Percentiles rank a stretch among this genome's conserved stretches.
Conservation (phyloP, 2,113 vertebrate species). For the Hyperoodon ampullatus region DNA sequence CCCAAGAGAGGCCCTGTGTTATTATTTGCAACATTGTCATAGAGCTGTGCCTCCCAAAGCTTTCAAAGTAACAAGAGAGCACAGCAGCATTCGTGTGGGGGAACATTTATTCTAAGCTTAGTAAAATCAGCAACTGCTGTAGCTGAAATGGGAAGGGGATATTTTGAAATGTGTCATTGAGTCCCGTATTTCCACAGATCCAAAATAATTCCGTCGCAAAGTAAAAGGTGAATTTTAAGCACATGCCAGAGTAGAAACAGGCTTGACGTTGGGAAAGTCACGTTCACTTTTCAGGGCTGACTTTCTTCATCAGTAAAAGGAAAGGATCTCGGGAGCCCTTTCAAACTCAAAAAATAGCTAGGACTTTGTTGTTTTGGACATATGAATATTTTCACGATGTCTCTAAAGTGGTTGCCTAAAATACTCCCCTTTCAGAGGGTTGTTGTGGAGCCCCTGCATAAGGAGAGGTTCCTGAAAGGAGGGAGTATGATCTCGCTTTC, state of each 20-base stretch:
- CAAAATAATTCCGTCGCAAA: background rate
- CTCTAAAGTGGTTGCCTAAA: slow-evolving; percentile 17
- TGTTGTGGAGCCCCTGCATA: background rate
- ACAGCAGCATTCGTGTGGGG: background rate
- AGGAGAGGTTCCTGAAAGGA: background rate
- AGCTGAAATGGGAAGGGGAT: background rate
- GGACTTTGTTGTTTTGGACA: background rate
- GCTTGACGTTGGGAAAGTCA: background rate
- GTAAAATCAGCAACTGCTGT: background rate
- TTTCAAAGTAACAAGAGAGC: background rate
- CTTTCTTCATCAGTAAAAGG: background rate
- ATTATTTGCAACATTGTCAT: background rate
- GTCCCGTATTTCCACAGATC: background rate
- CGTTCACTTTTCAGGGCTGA: background rate
- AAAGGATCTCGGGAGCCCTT: background rate
- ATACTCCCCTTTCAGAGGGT: background rate
- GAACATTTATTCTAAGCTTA: background rate
- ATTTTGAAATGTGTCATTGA: background rate
- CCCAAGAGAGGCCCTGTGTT: background rate
- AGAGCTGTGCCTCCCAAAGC: background rate
- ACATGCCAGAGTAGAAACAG: background rate
- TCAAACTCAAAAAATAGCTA: background rate
- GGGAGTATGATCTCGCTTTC: slow-evolving; percentile 37
- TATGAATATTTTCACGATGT: background rate
- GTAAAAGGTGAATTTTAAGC: background rate